Base-by-base conservation (phyloP, 2,797 vertebrate genomes). In the Eurystomus glaucurus region DNA sequence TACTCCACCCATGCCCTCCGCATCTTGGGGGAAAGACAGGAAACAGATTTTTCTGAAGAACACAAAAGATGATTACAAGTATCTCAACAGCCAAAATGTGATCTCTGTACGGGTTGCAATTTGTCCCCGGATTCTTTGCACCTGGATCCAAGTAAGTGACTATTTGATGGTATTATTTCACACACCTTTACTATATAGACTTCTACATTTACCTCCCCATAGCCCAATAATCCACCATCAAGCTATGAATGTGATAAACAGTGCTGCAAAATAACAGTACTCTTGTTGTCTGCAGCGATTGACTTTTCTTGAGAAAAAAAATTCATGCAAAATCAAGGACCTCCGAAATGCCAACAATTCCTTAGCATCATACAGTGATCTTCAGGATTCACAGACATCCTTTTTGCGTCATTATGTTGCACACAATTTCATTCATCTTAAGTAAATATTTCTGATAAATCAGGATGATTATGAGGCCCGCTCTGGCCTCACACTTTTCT, bases 201-300 rank as follows among this genome's bases (percentile, higher is more conserved):
- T 71, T 78, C 74, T 78, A 64, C 26, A 61, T 54, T 51, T 77
- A 18, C 57, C 39, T 84, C 50, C 19, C n/a, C 20, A 16, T 8
- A 72, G 37, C 25, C 41, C 29, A 72, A 52, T 48, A 93, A 91
- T 21, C 45, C 46, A 86, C n/a, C 33, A 51, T 4, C 0, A 0
- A 78, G 46, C n/a, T 83, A 60, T 8, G 15, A 54, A 29, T 14
- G 14, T 0, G 4, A 68, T 26, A 61, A 50, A 70, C 0, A 71
- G 22, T 75, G 22, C 7, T 79, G 37, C 57, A 83, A 74, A 86
- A 17, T 25, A 80, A 37, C 18, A 51, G 29, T 25, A 10, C 22
- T 81, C 25, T 48, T 72, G 71, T 14, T 76, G 26, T 37, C 41
- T 61, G 8, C 21, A 60, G 14, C 83, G 7, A 71, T 7, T 19